These are phyloP conservation scores for Spialia ferax DNA, from an alignment of 2,888 invertebrate species.

Conservation along the genomic window DNA sequence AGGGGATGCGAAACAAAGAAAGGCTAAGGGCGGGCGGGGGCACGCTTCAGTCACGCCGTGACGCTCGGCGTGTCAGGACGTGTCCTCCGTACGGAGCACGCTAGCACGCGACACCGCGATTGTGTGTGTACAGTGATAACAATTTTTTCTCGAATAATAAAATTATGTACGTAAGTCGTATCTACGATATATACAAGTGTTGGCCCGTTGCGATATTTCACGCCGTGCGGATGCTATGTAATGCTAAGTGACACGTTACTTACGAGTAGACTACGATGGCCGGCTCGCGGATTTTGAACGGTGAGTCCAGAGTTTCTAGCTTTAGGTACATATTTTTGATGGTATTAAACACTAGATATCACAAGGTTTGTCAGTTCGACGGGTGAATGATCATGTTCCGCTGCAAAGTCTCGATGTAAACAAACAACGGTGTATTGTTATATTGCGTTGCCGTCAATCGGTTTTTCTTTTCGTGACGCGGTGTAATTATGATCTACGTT, in stretches of 20 bases:
- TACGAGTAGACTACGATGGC: slow-evolving; percentile 43
- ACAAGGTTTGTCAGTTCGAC: background rate
- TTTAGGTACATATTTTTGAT: slow-evolving; percentile 29
- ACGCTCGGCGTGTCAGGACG: slow-evolving; percentile 63
- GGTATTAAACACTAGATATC: slow-evolving; percentile 24
- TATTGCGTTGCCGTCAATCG: slow-evolving; percentile 16
- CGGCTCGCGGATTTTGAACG: slow-evolving; percentile 45
- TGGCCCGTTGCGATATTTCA: slow-evolving; percentile 56
- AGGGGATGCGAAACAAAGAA: slow-evolving; percentile 83
- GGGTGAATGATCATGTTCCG: background rate
- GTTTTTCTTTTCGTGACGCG: slow-evolving; percentile 3
- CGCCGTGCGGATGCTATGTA: slow-evolving; percentile 38
- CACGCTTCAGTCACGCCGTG: slow-evolving; percentile 69
- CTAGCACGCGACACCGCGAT: slow-evolving; percentile 49
- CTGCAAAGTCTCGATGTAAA: slow-evolving; percentile 29
- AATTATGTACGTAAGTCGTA: slow-evolving; percentile 39
- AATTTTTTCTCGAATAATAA: slow-evolving; percentile 22
- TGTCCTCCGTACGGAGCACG: slow-evolving; percentile 42
- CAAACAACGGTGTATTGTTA: slow-evolving; percentile 23
- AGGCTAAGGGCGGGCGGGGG: slow-evolving; percentile 77
- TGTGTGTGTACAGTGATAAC: slow-evolving; percentile 64
- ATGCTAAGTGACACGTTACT: slow-evolving; percentile 32
- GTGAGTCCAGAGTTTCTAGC: slow-evolving; percentile 44
- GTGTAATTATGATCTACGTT: background rate
- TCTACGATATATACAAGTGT: slow-evolving; percentile 17